A percentile compares a stretch with the other conserved stretches of the same genome.
Evolutionary conservation across 2,888 invertebrate species (phyloP).

Genomic region (Metellina segmentata): DNA sequence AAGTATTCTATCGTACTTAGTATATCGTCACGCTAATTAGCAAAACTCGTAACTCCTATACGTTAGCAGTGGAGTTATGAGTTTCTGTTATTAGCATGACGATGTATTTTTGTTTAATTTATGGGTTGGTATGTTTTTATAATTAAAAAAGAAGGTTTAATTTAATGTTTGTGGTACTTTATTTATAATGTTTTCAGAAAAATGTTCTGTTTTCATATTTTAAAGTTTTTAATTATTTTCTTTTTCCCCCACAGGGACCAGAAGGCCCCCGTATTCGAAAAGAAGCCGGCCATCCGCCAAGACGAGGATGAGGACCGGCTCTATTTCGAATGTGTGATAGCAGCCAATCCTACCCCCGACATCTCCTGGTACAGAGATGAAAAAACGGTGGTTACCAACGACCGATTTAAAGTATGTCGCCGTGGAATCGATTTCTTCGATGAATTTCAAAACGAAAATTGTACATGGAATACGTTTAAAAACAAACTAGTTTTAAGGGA

Average conservation of each 20-base stretch:
- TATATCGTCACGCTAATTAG: no score
- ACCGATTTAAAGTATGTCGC: constrained; percentile 90
- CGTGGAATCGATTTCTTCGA: not conserved
- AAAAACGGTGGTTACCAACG: constrained; percentile 85
- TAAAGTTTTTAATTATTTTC: no score
- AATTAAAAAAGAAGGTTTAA: no score
- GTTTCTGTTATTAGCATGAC: no score
- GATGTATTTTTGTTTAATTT: no score
- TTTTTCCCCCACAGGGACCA: constrained; percentile 84
- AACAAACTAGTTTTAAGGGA: not conserved
- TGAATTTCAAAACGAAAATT: not conserved
- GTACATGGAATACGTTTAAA: not conserved
- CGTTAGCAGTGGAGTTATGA: no score
- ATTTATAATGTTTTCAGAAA: no score
- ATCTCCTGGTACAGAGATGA: constrained; percentile 96
- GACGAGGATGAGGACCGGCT: constrained; percentile 93
- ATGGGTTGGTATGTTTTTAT: no score
- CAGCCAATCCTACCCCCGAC: constrained; percentile 93
- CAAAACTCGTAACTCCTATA: no score
- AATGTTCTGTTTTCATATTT: no score
- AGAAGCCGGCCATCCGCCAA: constrained; percentile 97
- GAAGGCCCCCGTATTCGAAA: constrained; percentile 97
- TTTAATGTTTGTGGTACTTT: no score
- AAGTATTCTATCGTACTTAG: no score
- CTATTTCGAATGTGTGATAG: constrained; percentile 95